These are phyloP conservation scores for Knipowitschia caucasica DNA, from an alignment of 2,797 vertebrate genomes.

Conservation along the genomic window DNA sequence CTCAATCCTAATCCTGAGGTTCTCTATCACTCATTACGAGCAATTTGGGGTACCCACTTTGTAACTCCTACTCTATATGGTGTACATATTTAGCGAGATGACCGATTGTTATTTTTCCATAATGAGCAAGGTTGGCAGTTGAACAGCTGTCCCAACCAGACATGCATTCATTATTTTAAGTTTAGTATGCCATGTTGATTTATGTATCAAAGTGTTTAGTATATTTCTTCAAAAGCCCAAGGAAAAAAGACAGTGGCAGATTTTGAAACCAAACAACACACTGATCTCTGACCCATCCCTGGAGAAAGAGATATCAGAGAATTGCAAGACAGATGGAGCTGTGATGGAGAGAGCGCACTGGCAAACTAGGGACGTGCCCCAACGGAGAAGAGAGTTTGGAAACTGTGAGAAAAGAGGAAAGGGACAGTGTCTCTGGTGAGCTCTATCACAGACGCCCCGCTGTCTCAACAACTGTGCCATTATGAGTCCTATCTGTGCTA, in stretches of 20 bases:
- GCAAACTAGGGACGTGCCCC: constrained; percentile 1
- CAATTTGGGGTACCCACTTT: too few relatives aligned
- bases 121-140: too few relatives aligned
- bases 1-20: too few relatives aligned
- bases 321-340: constrained; percentile 9
- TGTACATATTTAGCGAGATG: too few relatives aligned
- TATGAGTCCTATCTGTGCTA: constrained; percentile 1
- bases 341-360: constrained; percentile 5
- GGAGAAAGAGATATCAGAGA: neutral
- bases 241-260: neutral
- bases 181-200: neutral
- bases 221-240: constrained; percentile 9
- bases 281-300: neutral
- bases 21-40: too few relatives aligned
- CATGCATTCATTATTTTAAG: neutral
- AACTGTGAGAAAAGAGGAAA: constrained; percentile 4
- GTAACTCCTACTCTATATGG: too few relatives aligned
- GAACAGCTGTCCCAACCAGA: too few relatives aligned
- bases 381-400: constrained; percentile 11
- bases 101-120: too few relatives aligned
- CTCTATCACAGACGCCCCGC: constrained; percentile 2
- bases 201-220: neutral
- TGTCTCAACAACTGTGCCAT: constrained; percentile 6
- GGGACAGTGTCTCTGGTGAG: neutral
- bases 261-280: constrained; percentile 3